Conservation (phyloP, 2,888 invertebrate species). For the Tetramorium bicarinatum region DNA sequence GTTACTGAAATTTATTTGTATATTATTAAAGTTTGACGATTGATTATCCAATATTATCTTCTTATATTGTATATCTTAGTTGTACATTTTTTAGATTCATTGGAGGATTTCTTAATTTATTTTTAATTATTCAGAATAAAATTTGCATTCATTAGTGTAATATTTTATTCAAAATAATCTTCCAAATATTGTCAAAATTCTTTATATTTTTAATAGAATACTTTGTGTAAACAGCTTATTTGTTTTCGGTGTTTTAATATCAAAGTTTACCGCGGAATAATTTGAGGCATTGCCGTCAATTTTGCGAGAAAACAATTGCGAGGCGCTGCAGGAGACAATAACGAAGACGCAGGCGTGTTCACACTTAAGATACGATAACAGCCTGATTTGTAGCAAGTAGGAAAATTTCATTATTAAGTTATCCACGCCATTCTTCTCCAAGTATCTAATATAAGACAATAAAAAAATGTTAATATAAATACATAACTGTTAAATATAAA, state of each 20-base stretch:
- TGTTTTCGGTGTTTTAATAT: conserved; percentile 46
- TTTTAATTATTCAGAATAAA: background rate
- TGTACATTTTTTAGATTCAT: background rate
- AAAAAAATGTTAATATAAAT: background rate
- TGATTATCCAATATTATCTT: background rate
- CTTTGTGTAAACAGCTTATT: background rate
- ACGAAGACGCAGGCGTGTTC: conserved; percentile 15
- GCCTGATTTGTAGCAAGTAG: conserved; percentile 36
- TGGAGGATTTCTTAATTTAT: background rate
- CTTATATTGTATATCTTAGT: no score
- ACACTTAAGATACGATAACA: conserved; percentile 38
- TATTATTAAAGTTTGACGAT: background rate
- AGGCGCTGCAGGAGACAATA: conserved; percentile 33
- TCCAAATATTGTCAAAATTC: background rate
- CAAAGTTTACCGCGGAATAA: conserved; percentile 55
- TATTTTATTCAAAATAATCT: background rate
- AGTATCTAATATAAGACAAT: background rate
- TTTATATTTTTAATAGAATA: background rate
- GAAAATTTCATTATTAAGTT: conserved; percentile 41
- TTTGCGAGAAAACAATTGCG: conserved; percentile 39
- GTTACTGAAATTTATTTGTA: background rate
- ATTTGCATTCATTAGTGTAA: background rate
- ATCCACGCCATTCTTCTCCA: background rate
- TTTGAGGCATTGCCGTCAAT: conserved; percentile 21
- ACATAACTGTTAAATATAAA: background rate